Evolutionary conservation across 2,797 vertebrate genomes (phyloP), one percentile per base, ranked within the genome.

Genomic region (Trematomus bernacchii): DNA sequence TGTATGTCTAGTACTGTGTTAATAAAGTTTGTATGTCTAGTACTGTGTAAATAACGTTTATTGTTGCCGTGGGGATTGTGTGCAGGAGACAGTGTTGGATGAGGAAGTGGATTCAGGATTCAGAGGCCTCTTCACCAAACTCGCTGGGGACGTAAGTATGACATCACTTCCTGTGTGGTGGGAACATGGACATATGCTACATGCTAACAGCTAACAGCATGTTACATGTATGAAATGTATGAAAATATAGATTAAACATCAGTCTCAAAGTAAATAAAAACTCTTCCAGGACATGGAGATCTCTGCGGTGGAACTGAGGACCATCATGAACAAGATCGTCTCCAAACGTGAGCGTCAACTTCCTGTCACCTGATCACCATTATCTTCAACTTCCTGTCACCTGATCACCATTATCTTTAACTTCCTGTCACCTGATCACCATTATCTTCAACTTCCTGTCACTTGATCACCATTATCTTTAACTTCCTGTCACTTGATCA

Each of bases 211-310:
- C 33, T 37, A 37, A 37, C 33, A 37, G 33, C 33, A 37, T 7
- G 33, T n/a, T n/a, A n/a, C n/a, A n/a, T n/a, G n/a, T n/a, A 37
- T 37, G 3, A 37, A 7, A 37, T 37, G 1, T 37, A 7, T 37
- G 33, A 9, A 37, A 9, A 37, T 37, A 37, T 37, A 37, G 8
- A 37, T 37, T 7, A 37, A 37, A 37, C 1, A 7, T 37, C 33
- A 9, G 33, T 9, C 7, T 37, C 33, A 37, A 37, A 37, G 33
- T 37, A 37, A 37, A 37, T 37, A 37, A 37, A 37, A 37, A 37
- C 33, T 37, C 6, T 37, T 37, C 33, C 85, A 99, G 97, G 96
- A 97, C 74, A 95, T 92, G 80, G 96, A 97, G 89, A 92, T 99
- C 75, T 93, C 93, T 61, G 95, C 94, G 0, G 0, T 0, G 42